Conservation (phyloP, 2,888 invertebrate genomes). For the Smittia sp. region DNA sequence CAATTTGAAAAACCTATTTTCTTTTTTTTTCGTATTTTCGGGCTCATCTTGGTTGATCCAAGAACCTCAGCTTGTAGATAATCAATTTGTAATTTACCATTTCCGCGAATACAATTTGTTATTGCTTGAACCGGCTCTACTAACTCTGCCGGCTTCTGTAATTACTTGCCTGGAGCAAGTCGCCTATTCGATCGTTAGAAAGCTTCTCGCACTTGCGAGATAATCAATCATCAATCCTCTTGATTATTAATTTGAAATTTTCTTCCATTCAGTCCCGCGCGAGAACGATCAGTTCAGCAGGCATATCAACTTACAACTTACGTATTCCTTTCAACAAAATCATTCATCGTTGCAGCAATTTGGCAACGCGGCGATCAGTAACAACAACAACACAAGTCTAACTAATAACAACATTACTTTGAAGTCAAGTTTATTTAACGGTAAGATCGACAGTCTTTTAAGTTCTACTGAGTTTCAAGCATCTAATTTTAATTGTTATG, state of each 20-base stretch:
- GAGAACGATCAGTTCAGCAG: conserved; percentile 74
- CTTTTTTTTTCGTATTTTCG: conserved; percentile 2
- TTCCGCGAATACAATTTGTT: background rate
- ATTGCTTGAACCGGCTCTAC: background rate
- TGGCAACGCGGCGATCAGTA: conserved; percentile 44
- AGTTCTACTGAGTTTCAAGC: no score
- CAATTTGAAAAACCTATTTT: conserved; percentile 17
- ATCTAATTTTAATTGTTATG: no score
- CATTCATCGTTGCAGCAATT: conserved; percentile 53
- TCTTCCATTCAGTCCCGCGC: conserved; percentile 59
- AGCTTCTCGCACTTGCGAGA: background rate
- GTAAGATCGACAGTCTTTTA: no score
- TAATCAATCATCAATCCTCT: conserved; percentile 3
- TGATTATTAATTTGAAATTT: conserved; percentile 44
- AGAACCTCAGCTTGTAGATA: no score
- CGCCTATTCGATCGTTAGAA: background rate
- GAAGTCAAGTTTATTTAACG: conserved; percentile 58
- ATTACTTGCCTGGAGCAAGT: background rate
- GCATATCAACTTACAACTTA: conserved; percentile 83
- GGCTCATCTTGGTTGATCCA: background rate
- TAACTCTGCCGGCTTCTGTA: conserved; percentile 24
- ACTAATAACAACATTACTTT: conserved; percentile 47
- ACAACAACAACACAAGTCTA: conserved; percentile 49
- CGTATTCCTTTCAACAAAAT: conserved; percentile 84
- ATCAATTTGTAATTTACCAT: no score